Percentiles rank a stretch among this genome's conserved stretches.
Evolutionary conservation across 2,888 invertebrate species (phyloP).

Genomic region (Drosophila siamana): DNA sequence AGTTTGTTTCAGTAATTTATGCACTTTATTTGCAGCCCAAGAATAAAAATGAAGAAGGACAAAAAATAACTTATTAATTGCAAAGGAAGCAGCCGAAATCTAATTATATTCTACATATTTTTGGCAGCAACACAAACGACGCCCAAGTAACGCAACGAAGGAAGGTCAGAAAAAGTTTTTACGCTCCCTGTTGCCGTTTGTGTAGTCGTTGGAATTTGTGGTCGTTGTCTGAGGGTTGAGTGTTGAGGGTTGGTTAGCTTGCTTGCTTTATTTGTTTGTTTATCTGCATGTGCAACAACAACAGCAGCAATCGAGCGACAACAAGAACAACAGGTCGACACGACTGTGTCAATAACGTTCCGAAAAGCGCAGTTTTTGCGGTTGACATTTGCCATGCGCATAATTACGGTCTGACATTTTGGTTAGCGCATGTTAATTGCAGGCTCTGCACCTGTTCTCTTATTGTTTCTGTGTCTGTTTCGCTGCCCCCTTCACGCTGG

Average conservation of each 20-base stretch:
- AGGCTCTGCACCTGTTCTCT: conserved; percentile 6
- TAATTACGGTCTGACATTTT: conserved; percentile 59
- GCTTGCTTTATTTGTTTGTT: conserved; percentile 32
- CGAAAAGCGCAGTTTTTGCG: conserved; percentile 52
- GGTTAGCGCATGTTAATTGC: conserved; percentile 60
- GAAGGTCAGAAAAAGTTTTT: conserved; percentile 7
- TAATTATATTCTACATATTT: conserved; percentile 30
- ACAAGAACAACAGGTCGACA: conserved; percentile 40
- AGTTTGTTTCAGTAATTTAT: conserved; percentile 32
- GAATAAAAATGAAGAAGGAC: conserved; percentile 13
- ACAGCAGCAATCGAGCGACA: conserved; percentile 14
- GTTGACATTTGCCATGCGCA: conserved; percentile 58
- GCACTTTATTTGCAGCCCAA: conserved; percentile 29
- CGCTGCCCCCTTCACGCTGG: background rate
- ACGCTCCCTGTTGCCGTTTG: conserved; percentile 10
- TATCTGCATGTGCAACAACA: conserved; percentile 40
- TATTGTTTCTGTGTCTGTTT: background rate
- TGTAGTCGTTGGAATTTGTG: conserved; percentile 19
- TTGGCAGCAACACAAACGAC: conserved; percentile 8
- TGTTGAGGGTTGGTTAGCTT: conserved; percentile 4
- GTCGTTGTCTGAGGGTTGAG: conserved; percentile 14
- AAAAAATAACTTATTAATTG: conserved; percentile 59
- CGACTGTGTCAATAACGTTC: conserved; percentile 53
- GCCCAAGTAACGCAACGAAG: background rate
- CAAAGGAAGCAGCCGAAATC: conserved; percentile 31